Evolutionary conservation across 2,113 vertebrate genomes (phyloP).

Genomic region (Nesogale talazaci): DNA sequence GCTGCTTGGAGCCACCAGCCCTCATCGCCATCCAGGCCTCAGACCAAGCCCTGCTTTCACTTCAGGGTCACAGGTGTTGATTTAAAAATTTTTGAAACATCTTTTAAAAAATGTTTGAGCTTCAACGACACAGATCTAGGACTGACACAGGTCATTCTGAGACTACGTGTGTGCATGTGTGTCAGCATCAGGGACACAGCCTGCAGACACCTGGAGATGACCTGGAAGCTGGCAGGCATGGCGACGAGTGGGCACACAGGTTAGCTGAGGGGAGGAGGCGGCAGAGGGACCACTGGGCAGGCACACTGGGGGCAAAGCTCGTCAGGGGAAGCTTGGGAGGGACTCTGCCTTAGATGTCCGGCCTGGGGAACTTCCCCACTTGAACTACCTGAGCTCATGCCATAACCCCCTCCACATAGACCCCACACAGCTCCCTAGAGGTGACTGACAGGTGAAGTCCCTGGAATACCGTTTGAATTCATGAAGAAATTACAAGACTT

Average conservation of each 20-base stretch:
- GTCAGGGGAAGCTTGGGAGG: neutral
- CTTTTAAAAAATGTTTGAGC: conserved; percentile 1
- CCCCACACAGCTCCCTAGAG: no score
- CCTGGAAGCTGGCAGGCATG: no score
- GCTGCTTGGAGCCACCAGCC: neutral
- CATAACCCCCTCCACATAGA: no score
- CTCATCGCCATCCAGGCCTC: neutral
- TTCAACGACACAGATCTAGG: neutral
- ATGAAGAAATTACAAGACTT: no score
- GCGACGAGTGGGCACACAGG: neutral
- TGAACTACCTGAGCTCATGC: no score
- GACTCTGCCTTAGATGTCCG: no score
- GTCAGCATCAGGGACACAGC: no score
- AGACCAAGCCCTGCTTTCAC: neutral
- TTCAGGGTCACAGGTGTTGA: neutral
- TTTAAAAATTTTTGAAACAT: neutral
- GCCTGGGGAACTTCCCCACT: no score
- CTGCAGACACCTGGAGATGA: neutral
- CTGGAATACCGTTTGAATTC: no score
- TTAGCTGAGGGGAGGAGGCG: neutral
- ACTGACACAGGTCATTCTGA: neutral
- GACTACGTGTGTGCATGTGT: no score
- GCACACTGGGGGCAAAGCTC: neutral
- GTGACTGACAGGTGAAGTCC: no score
- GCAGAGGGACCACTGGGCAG: neutral